Evolutionary conservation across 1,140 invertebrate species (phyloP), one percentile per base, ranked within the genome.

Genomic region (Drosophila micromelanica): DNA sequence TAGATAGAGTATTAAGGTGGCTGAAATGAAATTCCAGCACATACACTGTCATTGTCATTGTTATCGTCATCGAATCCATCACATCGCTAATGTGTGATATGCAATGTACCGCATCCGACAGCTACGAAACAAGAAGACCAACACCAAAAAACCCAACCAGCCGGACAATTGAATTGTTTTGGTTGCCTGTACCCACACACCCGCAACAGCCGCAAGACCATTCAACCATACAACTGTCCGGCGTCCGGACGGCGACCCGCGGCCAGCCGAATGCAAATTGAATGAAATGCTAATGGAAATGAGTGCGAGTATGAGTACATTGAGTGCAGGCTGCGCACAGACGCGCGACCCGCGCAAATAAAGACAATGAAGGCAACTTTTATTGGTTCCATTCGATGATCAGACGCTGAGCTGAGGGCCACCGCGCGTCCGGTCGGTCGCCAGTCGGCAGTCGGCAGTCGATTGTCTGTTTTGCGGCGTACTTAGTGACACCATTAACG

Each of bases 361-460:
- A 87, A 89, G 84, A 87, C 84, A 87, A 87, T 87, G 84, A 89
- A 89, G 76, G 73, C 84, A 78, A 76, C 79, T 91, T 87, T 90
- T 91, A 91, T 91, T 91, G 85, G 90, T 91, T 91, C 90, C 90
- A 91, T 91, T 91, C 90, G 90, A 91, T 91, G 90, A 91, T 91
- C 82, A 90, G 73, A 68, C 48, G 57, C 51, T 40, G 23, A 65
- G 35, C 43, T 73, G 51, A 56, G 59, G 54, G 73, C 60, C 17
- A 62, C 59, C 37, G 35, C 40, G 62, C 76, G 69, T 79, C 73
- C 74, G 76, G 74, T 71, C 15, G 57, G 23, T 52, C 30, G 43
- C 37, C 46, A 17, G 17, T 37, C 52, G 30, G 7, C 61, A 15
- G 46, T 56, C 38, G 40, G 40, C 43, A 9, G 60, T 49, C 37